These are phyloP conservation scores for Osedax frankpressi DNA, from an alignment of 2,888 invertebrate species.

Conservation along the genomic window DNA sequence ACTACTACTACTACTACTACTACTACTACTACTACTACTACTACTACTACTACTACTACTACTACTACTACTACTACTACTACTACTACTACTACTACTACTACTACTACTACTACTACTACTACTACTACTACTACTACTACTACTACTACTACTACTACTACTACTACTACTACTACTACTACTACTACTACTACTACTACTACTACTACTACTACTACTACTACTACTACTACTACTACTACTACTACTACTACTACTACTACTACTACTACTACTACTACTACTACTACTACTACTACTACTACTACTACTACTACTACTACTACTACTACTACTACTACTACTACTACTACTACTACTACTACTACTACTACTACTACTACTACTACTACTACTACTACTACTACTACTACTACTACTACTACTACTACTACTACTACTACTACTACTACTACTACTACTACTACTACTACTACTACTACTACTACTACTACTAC, in stretches of 20 bases:
- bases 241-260: background rate
- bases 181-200: slow-evolving; percentile 6
- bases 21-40: background rate
- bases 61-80: background rate
- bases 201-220: background rate
- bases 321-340: slow-evolving; percentile 17
- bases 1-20: background rate
- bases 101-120: background rate
- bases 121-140: slow-evolving; percentile 3
- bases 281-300: background rate
- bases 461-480: background rate
- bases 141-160: slow-evolving; percentile 5
- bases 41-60: background rate
- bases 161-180: slow-evolving; percentile 4
- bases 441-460: background rate
- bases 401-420: background rate
- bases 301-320: background rate
- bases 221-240: background rate
- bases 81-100: background rate
- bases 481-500: background rate
- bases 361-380: background rate
- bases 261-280: slow-evolving; percentile 2
- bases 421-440: background rate
- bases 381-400: background rate
- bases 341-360: slow-evolving; percentile 12